These are phyloP conservation scores for Anastatus disparis DNA, from an alignment of 1,140 invertebrate species.

Conservation along the genomic window DNA sequence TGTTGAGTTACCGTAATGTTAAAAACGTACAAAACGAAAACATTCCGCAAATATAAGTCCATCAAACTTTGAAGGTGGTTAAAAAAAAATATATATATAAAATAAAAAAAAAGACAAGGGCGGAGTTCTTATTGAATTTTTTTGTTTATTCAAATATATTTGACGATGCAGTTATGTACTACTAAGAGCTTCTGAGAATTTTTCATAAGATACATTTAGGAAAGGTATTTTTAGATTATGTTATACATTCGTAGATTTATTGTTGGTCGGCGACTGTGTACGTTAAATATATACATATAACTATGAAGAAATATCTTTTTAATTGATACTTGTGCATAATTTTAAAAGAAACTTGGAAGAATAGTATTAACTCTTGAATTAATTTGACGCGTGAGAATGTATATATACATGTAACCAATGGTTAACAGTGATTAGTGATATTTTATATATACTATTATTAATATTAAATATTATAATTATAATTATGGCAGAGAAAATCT, in stretches of 20 bases:
- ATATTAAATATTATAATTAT: constrained; percentile 8
- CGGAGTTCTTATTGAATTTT: not conserved
- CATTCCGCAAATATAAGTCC: constrained; percentile 16
- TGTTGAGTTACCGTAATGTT: constrained; percentile 28
- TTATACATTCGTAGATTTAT: constrained; percentile 14
- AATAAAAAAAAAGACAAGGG: not conserved
- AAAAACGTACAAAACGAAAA: constrained; percentile 3
- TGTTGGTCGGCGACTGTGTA: constrained; percentile 5
- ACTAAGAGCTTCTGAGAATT: constrained; percentile 23
- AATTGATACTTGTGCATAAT: constrained; percentile 26
- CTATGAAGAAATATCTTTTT: constrained; percentile 17
- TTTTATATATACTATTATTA: constrained; percentile 26
- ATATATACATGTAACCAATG: constrained; percentile 28
- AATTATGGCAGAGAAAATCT: constrained; percentile 7
- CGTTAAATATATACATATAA: not conserved
- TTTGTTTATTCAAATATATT: constrained; percentile 20
- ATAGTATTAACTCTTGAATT: constrained; percentile 39
- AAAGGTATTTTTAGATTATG: constrained; percentile 25
- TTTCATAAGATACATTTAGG: constrained; percentile 1
- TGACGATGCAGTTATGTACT: constrained; percentile 13
- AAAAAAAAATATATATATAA: constrained; percentile 21
- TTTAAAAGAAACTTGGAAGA: constrained; percentile 12
- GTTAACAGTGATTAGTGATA: constrained; percentile 37
- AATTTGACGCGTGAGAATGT: constrained; percentile 23
- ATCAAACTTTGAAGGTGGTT: not conserved